Evolutionary conservation across 2,113 vertebrate species (phyloP).

Genomic region (Heterotilapia buettikoferi): DNA sequence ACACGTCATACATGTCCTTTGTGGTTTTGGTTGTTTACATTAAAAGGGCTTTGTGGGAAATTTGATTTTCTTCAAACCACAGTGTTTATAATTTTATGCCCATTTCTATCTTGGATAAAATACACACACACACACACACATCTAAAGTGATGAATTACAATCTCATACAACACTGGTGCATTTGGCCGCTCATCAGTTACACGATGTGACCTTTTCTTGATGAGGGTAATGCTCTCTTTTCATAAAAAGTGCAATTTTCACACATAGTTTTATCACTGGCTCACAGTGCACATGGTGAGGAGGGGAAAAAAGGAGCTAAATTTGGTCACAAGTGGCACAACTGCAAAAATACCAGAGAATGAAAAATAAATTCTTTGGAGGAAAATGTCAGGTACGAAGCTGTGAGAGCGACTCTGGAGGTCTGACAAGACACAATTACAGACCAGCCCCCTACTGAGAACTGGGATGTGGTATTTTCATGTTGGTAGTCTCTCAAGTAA

Average conservation of each 20-base stretch:
- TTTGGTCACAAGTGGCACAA: conserved; percentile 53
- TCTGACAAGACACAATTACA: conserved; percentile 70
- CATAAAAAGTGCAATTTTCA: conserved; percentile 24
- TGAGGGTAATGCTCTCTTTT: conserved; percentile 12
- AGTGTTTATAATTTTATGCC: background rate
- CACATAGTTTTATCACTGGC: conserved; percentile 27
- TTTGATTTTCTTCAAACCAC: background rate
- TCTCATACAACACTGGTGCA: background rate
- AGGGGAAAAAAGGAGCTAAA: conserved; percentile 33
- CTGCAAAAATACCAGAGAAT: conserved; percentile 65
- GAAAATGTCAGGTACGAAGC: conserved; percentile 64
- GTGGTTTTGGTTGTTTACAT: background rate
- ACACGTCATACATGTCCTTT: background rate
- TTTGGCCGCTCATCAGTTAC: conserved; percentile 2
- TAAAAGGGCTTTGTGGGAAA: background rate
- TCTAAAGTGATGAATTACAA: background rate
- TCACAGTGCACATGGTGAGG: background rate
- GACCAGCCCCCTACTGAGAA: conserved; percentile 43
- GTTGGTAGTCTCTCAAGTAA: conserved; percentile 44
- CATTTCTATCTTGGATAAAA: background rate
- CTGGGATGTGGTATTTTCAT: conserved; percentile 61
- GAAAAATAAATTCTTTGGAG: conserved; percentile 61
- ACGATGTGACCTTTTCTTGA: conserved; percentile 30
- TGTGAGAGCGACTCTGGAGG: conserved; percentile 61
- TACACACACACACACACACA: background rate